These are phyloP conservation scores for Tympanoctomys barrerae DNA, from an alignment of 2,797 vertebrate species.

Conservation along the genomic window DNA sequence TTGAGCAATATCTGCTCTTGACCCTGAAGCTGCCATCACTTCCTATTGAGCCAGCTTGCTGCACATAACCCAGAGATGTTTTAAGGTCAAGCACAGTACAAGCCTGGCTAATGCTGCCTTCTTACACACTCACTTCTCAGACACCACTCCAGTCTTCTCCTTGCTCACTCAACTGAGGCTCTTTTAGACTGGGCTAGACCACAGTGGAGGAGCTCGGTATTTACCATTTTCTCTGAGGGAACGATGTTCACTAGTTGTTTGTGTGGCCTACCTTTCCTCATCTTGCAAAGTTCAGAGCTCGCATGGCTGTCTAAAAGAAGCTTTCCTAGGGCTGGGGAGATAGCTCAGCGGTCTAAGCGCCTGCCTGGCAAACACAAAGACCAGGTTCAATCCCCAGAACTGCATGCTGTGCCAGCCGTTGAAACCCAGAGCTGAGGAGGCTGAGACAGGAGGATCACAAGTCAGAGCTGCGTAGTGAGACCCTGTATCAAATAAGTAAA, in stretches of 20 bases:
- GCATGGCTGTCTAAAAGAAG: neutral
- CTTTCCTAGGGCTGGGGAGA: neutral
- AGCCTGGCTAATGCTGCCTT: neutral
- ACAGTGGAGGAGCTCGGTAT: too few species aligned
- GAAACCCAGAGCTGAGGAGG: too few species aligned
- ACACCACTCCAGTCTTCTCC: rapidly evolving
- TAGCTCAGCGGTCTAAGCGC: too few species aligned
- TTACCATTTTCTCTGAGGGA: neutral
- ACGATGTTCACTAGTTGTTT: neutral
- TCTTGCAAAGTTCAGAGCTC: neutral
- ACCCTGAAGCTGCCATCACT: neutral
- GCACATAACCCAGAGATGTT: neutral
- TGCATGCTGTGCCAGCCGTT: too few species aligned
- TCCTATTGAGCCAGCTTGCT: neutral
- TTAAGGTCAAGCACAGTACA: neutral
- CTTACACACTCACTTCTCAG: neutral
- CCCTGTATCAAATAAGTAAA: too few species aligned
- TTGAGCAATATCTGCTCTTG: neutral
- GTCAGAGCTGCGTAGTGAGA: too few species aligned
- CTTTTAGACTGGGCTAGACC: neutral
- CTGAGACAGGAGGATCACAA: too few species aligned
- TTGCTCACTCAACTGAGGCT: neutral
- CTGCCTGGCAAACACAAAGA: too few species aligned
- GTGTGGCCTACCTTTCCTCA: neutral
- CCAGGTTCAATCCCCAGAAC: too few species aligned